phyloP scores from a whole-genome alignment of 2,797 vertebrate species.

The Poliocrania exsul region DNA sequence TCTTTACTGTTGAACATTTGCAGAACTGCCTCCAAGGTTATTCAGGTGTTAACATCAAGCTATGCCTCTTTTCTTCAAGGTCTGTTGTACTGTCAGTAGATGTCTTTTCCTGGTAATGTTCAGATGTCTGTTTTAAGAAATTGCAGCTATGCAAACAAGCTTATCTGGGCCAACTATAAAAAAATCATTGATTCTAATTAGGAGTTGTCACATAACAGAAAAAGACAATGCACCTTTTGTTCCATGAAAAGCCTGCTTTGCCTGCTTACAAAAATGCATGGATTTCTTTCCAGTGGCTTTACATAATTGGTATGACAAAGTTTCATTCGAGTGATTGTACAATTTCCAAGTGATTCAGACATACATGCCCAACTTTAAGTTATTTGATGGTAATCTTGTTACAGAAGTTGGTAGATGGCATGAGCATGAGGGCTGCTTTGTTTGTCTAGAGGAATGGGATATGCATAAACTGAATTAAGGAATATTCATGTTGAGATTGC shows the following conservation, averaged over 20 bases:
- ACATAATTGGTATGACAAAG: conserved; percentile 69
- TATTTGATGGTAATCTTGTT: conserved; percentile 52
- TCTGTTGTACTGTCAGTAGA: conserved; percentile 9
- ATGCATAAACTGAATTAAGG: conserved; percentile 9
- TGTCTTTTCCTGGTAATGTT: conserved; percentile 66
- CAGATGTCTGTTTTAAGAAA: conserved; percentile 70
- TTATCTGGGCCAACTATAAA: conserved; percentile 74
- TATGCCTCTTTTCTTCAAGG: conserved; percentile 56
- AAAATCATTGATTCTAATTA: conserved; percentile 79
- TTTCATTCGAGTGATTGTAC: conserved; percentile 71
- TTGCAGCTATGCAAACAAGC: conserved; percentile 75
- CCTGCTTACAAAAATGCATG: conserved; percentile 51
- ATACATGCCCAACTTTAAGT: conserved; percentile 67
- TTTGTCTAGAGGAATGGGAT: conserved; percentile 55
- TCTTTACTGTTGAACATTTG: conserved; percentile 65
- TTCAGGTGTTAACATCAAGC: conserved; percentile 62
- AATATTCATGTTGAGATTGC: conserved; percentile 16
- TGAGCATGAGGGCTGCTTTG: conserved; percentile 4
- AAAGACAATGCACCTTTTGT: conserved; percentile 77
- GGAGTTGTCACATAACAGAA: conserved; percentile 62
- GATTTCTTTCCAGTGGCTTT: conserved; percentile 69
- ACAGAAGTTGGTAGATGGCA: conserved; percentile 30
- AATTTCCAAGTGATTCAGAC: conserved; percentile 68
- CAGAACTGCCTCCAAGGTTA: conserved; percentile 65
- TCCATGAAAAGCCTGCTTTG: conserved; percentile 55